phyloP scores from a whole-genome alignment of 1,140 invertebrate genomes.

The Drosophila ercepeae region DNA sequence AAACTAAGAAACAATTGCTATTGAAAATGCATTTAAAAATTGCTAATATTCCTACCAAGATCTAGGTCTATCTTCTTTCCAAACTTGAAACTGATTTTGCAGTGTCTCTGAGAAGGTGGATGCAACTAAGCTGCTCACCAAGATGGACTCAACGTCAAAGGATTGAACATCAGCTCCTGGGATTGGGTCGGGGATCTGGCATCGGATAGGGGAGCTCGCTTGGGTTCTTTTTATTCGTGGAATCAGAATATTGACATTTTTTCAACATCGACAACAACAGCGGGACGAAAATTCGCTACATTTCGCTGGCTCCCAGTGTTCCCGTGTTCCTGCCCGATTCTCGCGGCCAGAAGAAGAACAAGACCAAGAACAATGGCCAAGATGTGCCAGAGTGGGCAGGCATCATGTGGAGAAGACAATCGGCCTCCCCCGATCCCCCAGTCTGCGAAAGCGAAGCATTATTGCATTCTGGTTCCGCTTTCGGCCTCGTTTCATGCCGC shows the following conservation, averaged over 20 bases:
- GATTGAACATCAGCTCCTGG: slow-evolving; percentile 40
- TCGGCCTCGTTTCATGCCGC: slow-evolving; percentile 68
- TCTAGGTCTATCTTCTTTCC: too few relatives aligned
- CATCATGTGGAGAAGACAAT: slow-evolving; percentile 66
- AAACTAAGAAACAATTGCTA: too few relatives aligned
- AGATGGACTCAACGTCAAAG: slow-evolving; percentile 54
- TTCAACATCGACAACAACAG: slow-evolving; percentile 45
- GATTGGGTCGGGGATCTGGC: slow-evolving; percentile 13
- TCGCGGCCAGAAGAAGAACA: too few relatives aligned
- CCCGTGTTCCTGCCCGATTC: too few relatives aligned
- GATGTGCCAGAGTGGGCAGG: slow-evolving; percentile 78
- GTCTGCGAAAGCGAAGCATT: slow-evolving; percentile 21
- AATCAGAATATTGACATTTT: slow-evolving; percentile 83
- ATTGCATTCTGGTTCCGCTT: slow-evolving; percentile 43
- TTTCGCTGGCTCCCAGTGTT: slow-evolving; percentile 60
- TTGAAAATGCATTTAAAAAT: too few relatives aligned
- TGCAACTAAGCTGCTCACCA: slow-evolving; percentile 49
- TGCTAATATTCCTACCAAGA: too few relatives aligned
- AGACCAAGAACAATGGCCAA: slow-evolving; percentile 69
- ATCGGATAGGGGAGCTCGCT: slow-evolving; percentile 25
- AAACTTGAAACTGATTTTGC: background rate
- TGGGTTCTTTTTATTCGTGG: slow-evolving; percentile 62
- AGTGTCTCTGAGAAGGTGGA: slow-evolving; percentile 24
- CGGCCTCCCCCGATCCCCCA: slow-evolving; percentile 3
- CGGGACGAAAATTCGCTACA: slow-evolving; percentile 57